Evolutionary conservation across 1,140 invertebrate species (phyloP), one percentile per base, ranked within the genome.

Genomic region (Metopolophium dirhodum): DNA sequence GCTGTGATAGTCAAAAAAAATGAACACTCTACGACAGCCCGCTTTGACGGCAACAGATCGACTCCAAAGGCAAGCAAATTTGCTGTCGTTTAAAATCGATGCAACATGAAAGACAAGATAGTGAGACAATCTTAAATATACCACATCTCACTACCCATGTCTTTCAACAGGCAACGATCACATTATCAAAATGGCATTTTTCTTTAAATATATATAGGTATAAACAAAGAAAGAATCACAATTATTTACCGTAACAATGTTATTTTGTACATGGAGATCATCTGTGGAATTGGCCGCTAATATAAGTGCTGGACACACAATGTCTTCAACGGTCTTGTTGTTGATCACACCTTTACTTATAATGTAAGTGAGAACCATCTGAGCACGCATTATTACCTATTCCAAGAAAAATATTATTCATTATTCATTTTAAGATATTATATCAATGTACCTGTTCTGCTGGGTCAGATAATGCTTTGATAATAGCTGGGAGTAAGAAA

Each of bases 131-230:
- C 95, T 94, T 95, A 94, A 95, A 51, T 51, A 94, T 94, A 94
- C 94, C 94, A 96, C 97, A 98, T 98, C 97, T 98, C 98, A 98
- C 97, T 98, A 98, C 98, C 97, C 97, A 98, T 98, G 98, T 98
- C 98, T 98, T 98, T 98, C 98, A 98, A 95, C 95, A 30, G 92
- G 94, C 91, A 93, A 54, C 82, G 77, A 93, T 83, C 49, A 93
- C 54, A 82, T 85, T 68, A 41, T 77, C 61, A 77, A 77, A 77
- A 77, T 35, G n/a, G 22, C 20, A 61, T 90, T 54, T 54, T 37
- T 51, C 14, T 51, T 54, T 37, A 89, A 30, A 89, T 54, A 49
- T 89, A 0, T 47, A 77, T 3, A 91, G 22, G 23, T n/a, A 82
- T 18, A 47, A 91, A 77, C 0, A 68, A 47, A 68, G 35, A 41